These are phyloP conservation scores for Macroglossus sobrinus DNA, from an alignment of 2,113 vertebrate species.

Conservation along the genomic window DNA sequence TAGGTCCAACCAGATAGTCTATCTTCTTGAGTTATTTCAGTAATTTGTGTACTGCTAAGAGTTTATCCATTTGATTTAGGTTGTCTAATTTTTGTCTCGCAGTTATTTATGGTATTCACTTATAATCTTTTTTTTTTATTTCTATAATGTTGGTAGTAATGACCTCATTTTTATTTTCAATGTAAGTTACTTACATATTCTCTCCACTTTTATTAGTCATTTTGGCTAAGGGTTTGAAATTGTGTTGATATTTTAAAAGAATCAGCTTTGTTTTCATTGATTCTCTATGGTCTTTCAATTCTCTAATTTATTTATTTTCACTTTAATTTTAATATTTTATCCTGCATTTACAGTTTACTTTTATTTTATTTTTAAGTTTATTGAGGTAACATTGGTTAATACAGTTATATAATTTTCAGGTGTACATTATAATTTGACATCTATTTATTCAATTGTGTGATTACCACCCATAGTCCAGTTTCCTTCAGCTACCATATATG, in stretches of 20 bases:
- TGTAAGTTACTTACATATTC: not conserved
- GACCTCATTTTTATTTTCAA: not conserved
- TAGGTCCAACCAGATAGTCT: not conserved
- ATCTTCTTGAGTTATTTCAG: not conserved
- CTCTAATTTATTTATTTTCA: not conserved
- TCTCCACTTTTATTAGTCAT: not conserved
- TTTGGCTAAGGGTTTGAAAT: not conserved
- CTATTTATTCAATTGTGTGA: too few species aligned
- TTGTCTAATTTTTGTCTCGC: not conserved
- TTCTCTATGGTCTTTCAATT: not conserved
- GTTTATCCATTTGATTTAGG: not conserved
- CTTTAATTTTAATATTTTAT: not conserved
- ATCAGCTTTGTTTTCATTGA: not conserved
- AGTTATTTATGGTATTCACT: not conserved
- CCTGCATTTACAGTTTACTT: not conserved
- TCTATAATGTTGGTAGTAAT: not conserved
- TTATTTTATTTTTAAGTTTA: not conserved
- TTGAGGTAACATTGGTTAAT: not conserved
- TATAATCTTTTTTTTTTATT: not conserved
- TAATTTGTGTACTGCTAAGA: not conserved
- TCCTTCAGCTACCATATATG: too few species aligned
- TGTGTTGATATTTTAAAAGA: not conserved
- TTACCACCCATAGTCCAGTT: too few species aligned
- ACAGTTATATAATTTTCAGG: too few species aligned
- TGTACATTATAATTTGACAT: too few species aligned